Percentiles rank a stretch among this genome's conserved stretches.
phyloP scores from a whole-genome alignment of 1,140 invertebrate species.

The Mamestra configurata region DNA sequence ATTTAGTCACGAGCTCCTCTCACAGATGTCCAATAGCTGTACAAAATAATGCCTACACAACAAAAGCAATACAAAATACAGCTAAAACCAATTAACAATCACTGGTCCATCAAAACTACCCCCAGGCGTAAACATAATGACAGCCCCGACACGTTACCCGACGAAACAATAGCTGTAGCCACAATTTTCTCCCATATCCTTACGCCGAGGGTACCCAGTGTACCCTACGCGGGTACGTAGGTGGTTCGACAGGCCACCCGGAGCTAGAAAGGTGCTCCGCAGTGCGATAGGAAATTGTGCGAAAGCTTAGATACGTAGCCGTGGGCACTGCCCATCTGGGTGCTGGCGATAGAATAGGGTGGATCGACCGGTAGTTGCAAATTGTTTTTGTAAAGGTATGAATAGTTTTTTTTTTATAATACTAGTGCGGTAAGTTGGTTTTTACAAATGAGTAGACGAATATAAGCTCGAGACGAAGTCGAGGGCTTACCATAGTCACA shows the following conservation, averaged over 20 bases:
- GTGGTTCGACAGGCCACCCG: constrained; percentile 37
- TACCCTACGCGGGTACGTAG: neutral
- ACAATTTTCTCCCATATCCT: constrained; percentile 29
- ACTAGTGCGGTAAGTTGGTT: no score
- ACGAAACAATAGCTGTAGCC: constrained; percentile 12
- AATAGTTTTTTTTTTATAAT: no score
- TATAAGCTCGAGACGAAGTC: no score
- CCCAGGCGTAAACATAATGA: constrained; percentile 10
- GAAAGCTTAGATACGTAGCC: constrained; percentile 54
- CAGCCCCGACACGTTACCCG: constrained; percentile 3
- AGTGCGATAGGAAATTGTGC: constrained; percentile 60
- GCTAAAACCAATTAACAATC: constrained; percentile 1
- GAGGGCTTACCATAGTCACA: no score
- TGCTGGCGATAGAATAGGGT: constrained; percentile 24
- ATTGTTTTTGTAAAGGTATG: no score
- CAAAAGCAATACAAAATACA: neutral
- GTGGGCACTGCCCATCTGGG: constrained; percentile 51
- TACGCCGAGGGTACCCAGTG: neutral
- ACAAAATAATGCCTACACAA: no score
- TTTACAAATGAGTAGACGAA: no score
- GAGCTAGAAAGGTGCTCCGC: constrained; percentile 49
- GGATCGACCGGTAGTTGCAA: constrained; percentile 14
- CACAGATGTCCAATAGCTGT: no score
- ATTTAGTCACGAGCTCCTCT: no score
- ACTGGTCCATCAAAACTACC: neutral